Conservation (phyloP, 2,797 vertebrate species). For the Enteromius viviparus region DNA sequence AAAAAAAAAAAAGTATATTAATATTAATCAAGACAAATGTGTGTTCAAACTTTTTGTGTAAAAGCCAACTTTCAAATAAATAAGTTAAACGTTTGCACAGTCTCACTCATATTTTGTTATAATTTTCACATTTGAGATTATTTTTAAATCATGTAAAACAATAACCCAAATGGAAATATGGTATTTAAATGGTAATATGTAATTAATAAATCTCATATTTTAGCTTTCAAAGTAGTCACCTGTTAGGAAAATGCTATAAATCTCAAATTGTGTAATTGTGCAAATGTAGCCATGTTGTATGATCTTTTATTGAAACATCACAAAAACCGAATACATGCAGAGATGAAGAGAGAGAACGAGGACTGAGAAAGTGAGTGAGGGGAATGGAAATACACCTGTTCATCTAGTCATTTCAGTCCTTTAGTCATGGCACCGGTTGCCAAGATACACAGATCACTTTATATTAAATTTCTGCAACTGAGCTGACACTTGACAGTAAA, state of each 20-base stretch:
- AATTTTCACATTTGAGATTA: neutral
- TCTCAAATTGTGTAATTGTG: neutral
- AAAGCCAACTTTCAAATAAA: neutral
- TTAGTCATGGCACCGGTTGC: constrained; percentile 68
- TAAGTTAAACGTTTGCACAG: neutral
- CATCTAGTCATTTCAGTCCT: constrained; percentile 60
- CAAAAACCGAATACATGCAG: neutral
- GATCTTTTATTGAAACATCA: constrained; percentile 8
- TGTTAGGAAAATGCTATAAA: neutral
- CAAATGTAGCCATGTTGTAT: neutral
- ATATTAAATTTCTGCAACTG: constrained; percentile 76
- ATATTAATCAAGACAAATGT: neutral
- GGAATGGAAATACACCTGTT: constrained; percentile 65
- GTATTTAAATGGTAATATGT: neutral
- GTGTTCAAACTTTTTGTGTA: neutral
- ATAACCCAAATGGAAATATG: neutral
- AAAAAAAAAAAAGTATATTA: neutral
- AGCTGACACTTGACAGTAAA: constrained; percentile 74
- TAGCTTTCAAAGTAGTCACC: neutral
- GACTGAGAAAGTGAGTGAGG: constrained; percentile 9
- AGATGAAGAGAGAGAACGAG: constrained; percentile 10
- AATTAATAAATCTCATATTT: neutral
- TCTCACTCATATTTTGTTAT: neutral
- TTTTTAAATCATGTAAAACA: neutral
- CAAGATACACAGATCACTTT: constrained; percentile 77